Percentiles rank a stretch among this genome's conserved stretches.
These are phyloP conservation scores for Batillaria attramentaria DNA, from an alignment of 1,140 invertebrate species.

Conservation along the genomic window DNA sequence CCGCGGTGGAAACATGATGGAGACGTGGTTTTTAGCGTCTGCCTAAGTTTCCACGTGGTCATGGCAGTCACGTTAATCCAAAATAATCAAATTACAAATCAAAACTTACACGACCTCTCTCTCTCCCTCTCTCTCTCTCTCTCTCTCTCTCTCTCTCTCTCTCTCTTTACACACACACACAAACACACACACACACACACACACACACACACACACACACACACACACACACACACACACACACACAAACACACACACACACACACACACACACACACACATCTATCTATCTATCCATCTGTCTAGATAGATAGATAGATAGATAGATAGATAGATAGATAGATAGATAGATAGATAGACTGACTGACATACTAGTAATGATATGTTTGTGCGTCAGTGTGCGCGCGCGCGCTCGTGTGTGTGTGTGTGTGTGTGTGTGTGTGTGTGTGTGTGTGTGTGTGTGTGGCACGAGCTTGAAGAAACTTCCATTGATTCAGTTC, in stretches of 20 bases:
- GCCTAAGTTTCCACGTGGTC: not conserved
- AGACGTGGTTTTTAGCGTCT: not conserved
- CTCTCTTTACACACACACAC: not conserved
- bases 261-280: slow-evolving; percentile 8
- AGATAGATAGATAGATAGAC: too few species aligned
- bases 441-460: too few species aligned
- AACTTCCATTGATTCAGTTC: too few species aligned
- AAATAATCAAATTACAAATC: not conserved
- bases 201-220: slow-evolving; percentile 3
- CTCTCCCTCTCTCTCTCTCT: not conserved
- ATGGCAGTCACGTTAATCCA: not conserved
- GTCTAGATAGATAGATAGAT: too few species aligned
- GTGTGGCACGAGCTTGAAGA: too few species aligned
- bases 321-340: too few species aligned
- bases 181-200: not conserved
- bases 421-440: too few species aligned
- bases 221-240: not conserved
- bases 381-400: too few species aligned
- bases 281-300: too few species aligned
- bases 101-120: not conserved
- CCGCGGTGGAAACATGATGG: too few species aligned
- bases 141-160: not conserved
- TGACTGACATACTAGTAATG: too few species aligned
- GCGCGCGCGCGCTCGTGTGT: too few species aligned
- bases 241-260: not conserved